A percentile compares a stretch with the other conserved stretches of the same genome.
Evolutionary conservation across 2,888 invertebrate genomes (phyloP).

Genomic region (Baccha elongata): DNA sequence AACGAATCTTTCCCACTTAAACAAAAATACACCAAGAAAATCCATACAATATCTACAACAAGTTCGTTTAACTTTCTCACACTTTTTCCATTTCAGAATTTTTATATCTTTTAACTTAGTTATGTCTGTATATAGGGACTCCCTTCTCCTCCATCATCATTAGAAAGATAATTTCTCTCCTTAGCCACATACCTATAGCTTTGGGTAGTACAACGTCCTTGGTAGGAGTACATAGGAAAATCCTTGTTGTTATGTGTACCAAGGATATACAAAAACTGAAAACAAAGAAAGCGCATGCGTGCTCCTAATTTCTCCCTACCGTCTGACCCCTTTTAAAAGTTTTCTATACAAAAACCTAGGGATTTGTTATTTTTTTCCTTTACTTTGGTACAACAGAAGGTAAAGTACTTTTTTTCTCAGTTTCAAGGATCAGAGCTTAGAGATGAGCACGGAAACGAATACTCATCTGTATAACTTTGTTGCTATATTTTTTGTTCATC

Average conservation of each 20-base stretch:
- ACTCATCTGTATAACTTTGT: conserved; percentile 38
- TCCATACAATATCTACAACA: conserved; percentile 54
- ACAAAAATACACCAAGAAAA: conserved; percentile 27
- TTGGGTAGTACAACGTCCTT: conserved; percentile 61
- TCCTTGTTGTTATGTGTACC: conserved; percentile 51
- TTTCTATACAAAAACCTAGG: neutral
- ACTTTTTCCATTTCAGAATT: conserved; percentile 1
- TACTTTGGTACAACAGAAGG: conserved; percentile 5
- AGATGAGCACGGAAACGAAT: conserved; percentile 68
- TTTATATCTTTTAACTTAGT: neutral
- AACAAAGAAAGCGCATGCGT: conserved; percentile 58
- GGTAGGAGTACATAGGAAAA: conserved; percentile 67
- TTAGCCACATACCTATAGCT: conserved; percentile 21
- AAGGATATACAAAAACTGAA: conserved; percentile 10
- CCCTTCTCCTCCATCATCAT: conserved; percentile 2
- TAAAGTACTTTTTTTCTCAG: conserved; percentile 41
- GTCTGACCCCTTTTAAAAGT: conserved; percentile 6
- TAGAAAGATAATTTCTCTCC: conserved; percentile 44
- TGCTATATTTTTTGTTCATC: conserved; percentile 44
- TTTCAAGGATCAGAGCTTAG: conserved; percentile 60
- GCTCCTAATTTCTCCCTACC: conserved; percentile 61
- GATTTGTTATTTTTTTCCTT: conserved; percentile 46
- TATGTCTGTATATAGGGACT: neutral
- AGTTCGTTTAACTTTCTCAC: conserved; percentile 47
- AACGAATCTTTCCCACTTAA: conserved; percentile 60